A percentile compares a stretch with the other conserved stretches of the same genome.
phyloP scores from a whole-genome alignment of 2,888 invertebrate species.

The Ichneumoninae sp. region DNA sequence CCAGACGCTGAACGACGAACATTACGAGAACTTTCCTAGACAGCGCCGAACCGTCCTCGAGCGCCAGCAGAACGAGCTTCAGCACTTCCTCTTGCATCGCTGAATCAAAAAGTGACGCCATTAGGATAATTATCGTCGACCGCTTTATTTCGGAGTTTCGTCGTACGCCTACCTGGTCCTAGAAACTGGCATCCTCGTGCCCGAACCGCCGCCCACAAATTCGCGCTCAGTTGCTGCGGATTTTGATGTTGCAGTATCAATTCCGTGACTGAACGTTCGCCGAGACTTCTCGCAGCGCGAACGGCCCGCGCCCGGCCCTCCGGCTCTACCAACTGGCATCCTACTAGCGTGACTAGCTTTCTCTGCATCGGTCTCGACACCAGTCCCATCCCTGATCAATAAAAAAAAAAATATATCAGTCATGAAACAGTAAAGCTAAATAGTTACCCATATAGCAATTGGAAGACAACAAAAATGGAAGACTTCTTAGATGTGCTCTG shows the following conservation, averaged over 20 bases:
- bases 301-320: slow-evolving; percentile 93
- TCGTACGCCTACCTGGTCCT: slow-evolving; percentile 89
- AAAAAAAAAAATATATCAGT: not conserved
- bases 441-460: too few relatives aligned
- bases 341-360: slow-evolving; percentile 95
- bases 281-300: slow-evolving; percentile 95
- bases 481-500: too few relatives aligned
- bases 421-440: not conserved
- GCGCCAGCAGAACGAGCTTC: slow-evolving; percentile 95
- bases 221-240: slow-evolving; percentile 96
- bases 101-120: slow-evolving; percentile 64
- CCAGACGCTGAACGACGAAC: slow-evolving; percentile 98
- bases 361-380: slow-evolving; percentile 97
- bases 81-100: slow-evolving; percentile 99
- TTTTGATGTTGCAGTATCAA: slow-evolving; percentile 98
- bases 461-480: too few relatives aligned
- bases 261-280: slow-evolving; percentile 97
- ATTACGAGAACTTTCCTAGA: slow-evolving; percentile 98
- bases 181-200: slow-evolving; percentile 99
- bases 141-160: not conserved
- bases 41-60: slow-evolving; percentile 97
- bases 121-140: slow-evolving; percentile 3
- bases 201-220: slow-evolving; percentile 98
- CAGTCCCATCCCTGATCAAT: slow-evolving; percentile 77
- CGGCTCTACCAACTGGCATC: slow-evolving; percentile 96